Percentiles rank a stretch among this genome's conserved stretches.
Conservation (phyloP, 2,797 vertebrate species). For the Sebastes matsubarae region DNA sequence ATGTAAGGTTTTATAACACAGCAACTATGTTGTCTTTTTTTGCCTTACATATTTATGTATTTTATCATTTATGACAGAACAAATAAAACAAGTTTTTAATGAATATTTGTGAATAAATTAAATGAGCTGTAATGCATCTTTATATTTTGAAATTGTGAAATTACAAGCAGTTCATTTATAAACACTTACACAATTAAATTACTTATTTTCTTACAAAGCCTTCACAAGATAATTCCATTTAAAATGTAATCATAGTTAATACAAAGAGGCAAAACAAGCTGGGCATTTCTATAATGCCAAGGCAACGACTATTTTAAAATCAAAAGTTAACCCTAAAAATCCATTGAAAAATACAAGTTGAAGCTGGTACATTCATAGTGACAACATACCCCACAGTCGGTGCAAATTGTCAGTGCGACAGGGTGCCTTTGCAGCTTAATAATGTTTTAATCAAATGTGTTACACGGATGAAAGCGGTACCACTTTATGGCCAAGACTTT, state of each 20-base stretch:
- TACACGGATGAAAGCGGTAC: constrained; percentile 8
- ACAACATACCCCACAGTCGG: not conserved
- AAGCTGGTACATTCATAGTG: not conserved
- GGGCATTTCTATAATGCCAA: not conserved
- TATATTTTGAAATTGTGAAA: not conserved
- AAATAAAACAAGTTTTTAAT: no score
- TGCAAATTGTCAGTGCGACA: not conserved
- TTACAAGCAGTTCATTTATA: not conserved
- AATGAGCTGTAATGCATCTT: not conserved
- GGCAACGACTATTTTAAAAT: not conserved
- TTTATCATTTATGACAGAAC: not conserved
- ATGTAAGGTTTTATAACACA: not conserved
- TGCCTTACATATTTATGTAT: not conserved
- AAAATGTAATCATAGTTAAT: not conserved
- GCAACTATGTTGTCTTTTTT: not conserved
- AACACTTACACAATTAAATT: not conserved
- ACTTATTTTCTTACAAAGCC: not conserved
- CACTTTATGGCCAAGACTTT: constrained; percentile 1
- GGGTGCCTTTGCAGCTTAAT: constrained; percentile 14
- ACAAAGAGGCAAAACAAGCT: not conserved
- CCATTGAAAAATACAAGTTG: not conserved
- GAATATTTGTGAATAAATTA: not conserved
- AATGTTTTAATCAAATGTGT: constrained; percentile 39
- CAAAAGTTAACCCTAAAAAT: not conserved
- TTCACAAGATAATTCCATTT: not conserved